Percentiles rank a stretch among this genome's conserved stretches.
phyloP scores from a whole-genome alignment of 2,888 invertebrate species.

The Anthophora plumipes region DNA sequence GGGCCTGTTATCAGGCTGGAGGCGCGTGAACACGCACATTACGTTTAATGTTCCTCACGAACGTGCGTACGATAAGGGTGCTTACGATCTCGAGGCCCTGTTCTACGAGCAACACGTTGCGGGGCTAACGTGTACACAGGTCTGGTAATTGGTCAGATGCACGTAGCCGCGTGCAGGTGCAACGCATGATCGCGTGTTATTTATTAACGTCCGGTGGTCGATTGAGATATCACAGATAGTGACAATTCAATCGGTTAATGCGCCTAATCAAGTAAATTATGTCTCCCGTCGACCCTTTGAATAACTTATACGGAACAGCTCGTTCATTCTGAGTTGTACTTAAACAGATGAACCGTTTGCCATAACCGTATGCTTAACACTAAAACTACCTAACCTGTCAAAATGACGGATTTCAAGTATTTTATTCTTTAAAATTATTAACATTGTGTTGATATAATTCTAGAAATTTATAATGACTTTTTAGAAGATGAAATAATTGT shows the following conservation, averaged over 20 bases:
- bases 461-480: no score
- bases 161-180: constrained; percentile 44
- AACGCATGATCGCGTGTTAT: constrained; percentile 55
- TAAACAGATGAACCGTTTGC: constrained; percentile 1
- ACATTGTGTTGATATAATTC: no score
- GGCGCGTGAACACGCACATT: constrained; percentile 71
- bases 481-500: no score
- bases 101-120: constrained; percentile 66
- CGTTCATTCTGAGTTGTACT: constrained; percentile 1
- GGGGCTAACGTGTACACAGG: constrained; percentile 50
- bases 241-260: constrained; percentile 51
- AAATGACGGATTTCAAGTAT: no score
- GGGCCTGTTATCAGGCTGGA: constrained; percentile 60
- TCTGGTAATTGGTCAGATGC: constrained; percentile 60
- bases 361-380: background rate
- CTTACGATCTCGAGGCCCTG: constrained; percentile 57
- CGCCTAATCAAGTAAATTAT: constrained; percentile 37
- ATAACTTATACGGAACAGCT: background rate
- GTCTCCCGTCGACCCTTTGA: constrained; percentile 3
- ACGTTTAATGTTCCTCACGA: constrained; percentile 60
- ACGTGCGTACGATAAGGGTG: constrained; percentile 68
- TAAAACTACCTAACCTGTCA: no score
- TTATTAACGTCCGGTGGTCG: constrained; percentile 54
- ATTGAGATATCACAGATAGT: constrained; percentile 48
- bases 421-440: no score